Base-by-base conservation (phyloP, 1,140 invertebrate species). In the Drosophila mauritiana region DNA sequence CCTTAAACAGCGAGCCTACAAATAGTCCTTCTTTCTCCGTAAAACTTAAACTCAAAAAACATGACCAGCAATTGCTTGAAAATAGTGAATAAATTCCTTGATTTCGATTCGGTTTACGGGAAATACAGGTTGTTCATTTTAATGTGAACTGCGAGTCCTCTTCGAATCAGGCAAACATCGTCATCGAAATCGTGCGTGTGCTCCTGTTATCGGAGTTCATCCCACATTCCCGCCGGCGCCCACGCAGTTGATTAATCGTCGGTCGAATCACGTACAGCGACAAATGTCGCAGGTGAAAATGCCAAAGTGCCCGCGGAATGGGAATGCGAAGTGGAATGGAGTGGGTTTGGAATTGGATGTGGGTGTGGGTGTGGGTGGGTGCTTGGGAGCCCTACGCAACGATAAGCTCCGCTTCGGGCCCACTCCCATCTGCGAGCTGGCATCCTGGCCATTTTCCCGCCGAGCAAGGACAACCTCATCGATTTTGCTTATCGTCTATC, bases 251-350 rank as follows among this genome's bases (percentile, higher is more conserved):
- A 84, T 84, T 84, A 84, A 84, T 84, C 78, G 81, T 77, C 63
- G 56, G 65, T 80, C 62, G 74, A 85, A 84, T 80, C 81, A 84
- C 81, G 81, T 84, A 84, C 81, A 80, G 20, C 72, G 78, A 79
- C 80, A 63, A 83, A 79, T 84, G 81, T 85, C 81, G 67, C 81
- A 84, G 81, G 76, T 84, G 80, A 85, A 77, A 69, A 81, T 61
- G 42, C 49, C 61, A 37, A 57, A 57, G 27, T 31, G 48, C 15
- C 13, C 7, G 20, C 39, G 57, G 20, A 39, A 13, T 22, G 45
- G 48, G 52, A n/a, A 34, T 8, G 36, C 3, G 36, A 11, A 13
- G 12, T 31, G 31, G 31, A 3, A 31, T 31, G 40, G 13, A 20
- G 13, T 25, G 40, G 11, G 13, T 1, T 12, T 20, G 8, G 42